A percentile compares a stretch with the other conserved stretches of the same genome.
These are phyloP conservation scores for Parazoanthus swiftii DNA, from an alignment of 92 coral and sea anemone genomes.

Conservation along the genomic window DNA sequence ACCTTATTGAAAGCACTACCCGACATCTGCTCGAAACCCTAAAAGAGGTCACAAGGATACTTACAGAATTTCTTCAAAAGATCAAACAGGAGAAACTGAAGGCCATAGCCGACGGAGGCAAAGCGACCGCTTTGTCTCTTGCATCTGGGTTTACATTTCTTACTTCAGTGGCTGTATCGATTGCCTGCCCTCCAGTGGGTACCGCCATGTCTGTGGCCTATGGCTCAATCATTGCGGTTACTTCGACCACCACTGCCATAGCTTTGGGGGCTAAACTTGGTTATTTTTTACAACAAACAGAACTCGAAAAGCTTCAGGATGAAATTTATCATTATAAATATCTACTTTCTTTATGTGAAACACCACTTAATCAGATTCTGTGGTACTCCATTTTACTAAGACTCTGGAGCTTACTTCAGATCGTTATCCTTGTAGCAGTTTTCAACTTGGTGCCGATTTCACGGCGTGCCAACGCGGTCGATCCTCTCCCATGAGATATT, in stretches of 20 bases:
- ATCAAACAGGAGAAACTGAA: conserved; percentile 2
- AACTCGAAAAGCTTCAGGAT: background rate
- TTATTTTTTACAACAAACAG: background rate
- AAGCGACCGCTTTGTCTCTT: background rate
- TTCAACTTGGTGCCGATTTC: background rate
- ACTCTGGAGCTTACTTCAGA: background rate
- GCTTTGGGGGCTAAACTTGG: background rate
- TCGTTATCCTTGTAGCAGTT: background rate
- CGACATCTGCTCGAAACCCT: background rate
- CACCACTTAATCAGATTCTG: background rate
- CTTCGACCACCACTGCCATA: background rate
- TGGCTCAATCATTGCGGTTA: background rate
- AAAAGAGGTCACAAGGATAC: background rate
- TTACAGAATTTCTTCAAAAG: background rate
- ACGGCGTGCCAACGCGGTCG: background rate
- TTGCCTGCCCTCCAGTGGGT: background rate
- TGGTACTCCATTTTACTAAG: background rate
- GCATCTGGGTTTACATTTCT: background rate
- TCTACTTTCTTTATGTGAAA: background rate
- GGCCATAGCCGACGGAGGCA: background rate
- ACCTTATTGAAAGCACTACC: background rate
- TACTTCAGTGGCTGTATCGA: background rate
- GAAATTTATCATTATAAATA: background rate
- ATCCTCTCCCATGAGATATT: background rate
- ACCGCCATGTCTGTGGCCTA: background rate